phyloP scores from a whole-genome alignment of 92 coral and sea anemone genomes.

The Hydrozoanthus gracilis region DNA sequence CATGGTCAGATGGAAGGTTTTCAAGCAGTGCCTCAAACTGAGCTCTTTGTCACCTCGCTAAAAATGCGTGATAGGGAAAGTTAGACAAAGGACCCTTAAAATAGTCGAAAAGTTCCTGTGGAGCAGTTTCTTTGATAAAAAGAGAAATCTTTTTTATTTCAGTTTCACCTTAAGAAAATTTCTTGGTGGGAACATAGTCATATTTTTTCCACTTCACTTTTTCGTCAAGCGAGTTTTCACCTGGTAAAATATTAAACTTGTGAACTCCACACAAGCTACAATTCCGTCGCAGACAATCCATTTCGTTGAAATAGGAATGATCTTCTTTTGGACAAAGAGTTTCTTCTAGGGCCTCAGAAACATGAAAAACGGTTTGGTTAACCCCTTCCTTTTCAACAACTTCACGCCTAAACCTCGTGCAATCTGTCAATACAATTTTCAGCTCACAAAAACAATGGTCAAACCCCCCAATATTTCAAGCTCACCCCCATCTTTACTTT shows the following conservation, averaged over 20 bases:
- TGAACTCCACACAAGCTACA: constrained; percentile 40
- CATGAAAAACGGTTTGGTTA: constrained; percentile 13
- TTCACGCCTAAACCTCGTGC: constrained; percentile 39
- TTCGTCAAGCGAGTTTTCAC: constrained; percentile 1
- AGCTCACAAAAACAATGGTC: too few relatives aligned
- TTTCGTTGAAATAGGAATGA: constrained; percentile 6
- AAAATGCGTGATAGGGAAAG: constrained; percentile 27
- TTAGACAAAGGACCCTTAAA: neutral
- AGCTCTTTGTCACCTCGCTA: constrained; percentile 43
- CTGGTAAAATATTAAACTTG: constrained; percentile 24
- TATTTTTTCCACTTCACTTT: constrained; percentile 39
- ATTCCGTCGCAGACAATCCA: neutral
- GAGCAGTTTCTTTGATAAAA: constrained; percentile 25
- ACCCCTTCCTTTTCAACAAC: constrained; percentile 39
- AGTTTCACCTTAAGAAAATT: constrained; percentile 32
- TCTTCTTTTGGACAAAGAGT: constrained; percentile 32
- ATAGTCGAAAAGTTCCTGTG: constrained; percentile 22
- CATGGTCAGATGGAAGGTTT: neutral
- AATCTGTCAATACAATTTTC: constrained; percentile 32
- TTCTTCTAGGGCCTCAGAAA: constrained; percentile 22
- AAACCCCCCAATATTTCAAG: too few relatives aligned
- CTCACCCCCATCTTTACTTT: too few relatives aligned
- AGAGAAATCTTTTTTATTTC: constrained; percentile 47
- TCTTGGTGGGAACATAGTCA: constrained; percentile 40
- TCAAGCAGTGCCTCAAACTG: constrained; percentile 20